A percentile compares a stretch with the other conserved stretches of the same genome.
phyloP scores from a whole-genome alignment of 2,113 vertebrate genomes.

The Plectropomus leopardus region DNA sequence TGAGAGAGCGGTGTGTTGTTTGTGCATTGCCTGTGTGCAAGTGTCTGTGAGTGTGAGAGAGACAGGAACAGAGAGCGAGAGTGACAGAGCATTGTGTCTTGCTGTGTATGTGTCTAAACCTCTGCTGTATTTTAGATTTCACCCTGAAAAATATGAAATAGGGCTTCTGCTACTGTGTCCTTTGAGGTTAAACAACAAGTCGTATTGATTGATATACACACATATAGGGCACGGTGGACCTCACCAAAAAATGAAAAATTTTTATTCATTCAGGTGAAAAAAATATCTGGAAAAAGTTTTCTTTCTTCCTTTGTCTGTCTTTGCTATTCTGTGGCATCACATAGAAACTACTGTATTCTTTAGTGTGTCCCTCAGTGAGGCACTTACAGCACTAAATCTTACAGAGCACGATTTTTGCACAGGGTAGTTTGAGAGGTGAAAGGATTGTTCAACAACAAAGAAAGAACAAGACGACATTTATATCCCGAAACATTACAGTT shows the following conservation, averaged over 20 bases:
- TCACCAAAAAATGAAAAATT: not conserved
- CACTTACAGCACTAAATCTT: not conserved
- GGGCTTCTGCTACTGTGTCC: conserved; percentile 48
- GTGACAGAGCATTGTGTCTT: conserved; percentile 62
- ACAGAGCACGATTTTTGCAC: not conserved
- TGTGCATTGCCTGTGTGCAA: conserved; percentile 42
- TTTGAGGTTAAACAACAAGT: conserved; percentile 64
- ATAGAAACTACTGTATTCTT: not conserved
- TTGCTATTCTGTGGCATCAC: not conserved
- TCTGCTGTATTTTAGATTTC: conserved; percentile 46
- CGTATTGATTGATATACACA: conserved; percentile 33
- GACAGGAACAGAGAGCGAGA: conserved; percentile 58
- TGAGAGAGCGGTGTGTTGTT: conserved; percentile 39
- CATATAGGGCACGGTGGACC: not conserved
- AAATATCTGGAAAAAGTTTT: not conserved
- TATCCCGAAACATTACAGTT: too few species aligned
- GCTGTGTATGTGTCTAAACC: conserved; percentile 53
- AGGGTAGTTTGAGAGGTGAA: not conserved
- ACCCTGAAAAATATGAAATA: conserved; percentile 63
- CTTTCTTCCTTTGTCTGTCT: not conserved
- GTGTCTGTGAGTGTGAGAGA: conserved; percentile 57
- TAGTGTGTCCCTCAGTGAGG: not conserved
- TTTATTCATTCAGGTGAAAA: not conserved
- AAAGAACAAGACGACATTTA: too few species aligned
- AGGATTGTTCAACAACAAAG: not conserved